Base-by-base conservation (phyloP, 2,797 vertebrate genomes). In the Sebastes matsubarae region DNA sequence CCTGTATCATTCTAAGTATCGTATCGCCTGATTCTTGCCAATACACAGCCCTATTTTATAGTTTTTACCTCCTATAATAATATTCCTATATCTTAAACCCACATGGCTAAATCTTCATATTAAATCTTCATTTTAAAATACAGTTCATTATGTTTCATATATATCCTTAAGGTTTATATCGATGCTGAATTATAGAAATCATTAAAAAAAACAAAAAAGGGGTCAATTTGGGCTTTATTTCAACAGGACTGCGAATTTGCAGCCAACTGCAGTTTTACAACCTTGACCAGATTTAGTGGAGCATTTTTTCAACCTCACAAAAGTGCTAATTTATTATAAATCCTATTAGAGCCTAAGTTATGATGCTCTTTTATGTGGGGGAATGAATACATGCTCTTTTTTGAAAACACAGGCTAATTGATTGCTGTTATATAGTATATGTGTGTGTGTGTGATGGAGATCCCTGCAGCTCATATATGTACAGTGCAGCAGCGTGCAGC, bases 261-360 rank as follows among this genome's bases (percentile, higher is more conserved):
- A 61, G 72, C 63, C 59, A 77, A 61, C 50, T 29, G 36, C 60
- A 32, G n/a, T 42, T 72, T 83, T 3, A 4, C 25, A 83, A 76
- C 68, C 58, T 75, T 80, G 42, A 79, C 67, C 64, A 67, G 24
- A 75, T 65, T 81, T 71, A 38, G 46, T 74, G 3, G 61, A 78
- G 67, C 14, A 27, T 66, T 76, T 61, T 80, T 80, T 34, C 34
- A 65, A 11, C 12, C 20, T 24, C 14, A 67, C 61, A 38, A 78
- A 83, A 68, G 69, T 85, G 25, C 52, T 67, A 61, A 82, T 74
- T 74, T 69, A 81, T 65, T 34, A 72, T 34, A 75, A 78, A 81
- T 71, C 4, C 59, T 32, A 81, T 79, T 57, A 70, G 42, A 71
- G 59, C 55, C 8, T 16, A 22, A 46, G 14, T 80, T 72, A 52